phyloP scores from a whole-genome alignment of 2,888 invertebrate genomes.

The Gerosis bhagava region DNA sequence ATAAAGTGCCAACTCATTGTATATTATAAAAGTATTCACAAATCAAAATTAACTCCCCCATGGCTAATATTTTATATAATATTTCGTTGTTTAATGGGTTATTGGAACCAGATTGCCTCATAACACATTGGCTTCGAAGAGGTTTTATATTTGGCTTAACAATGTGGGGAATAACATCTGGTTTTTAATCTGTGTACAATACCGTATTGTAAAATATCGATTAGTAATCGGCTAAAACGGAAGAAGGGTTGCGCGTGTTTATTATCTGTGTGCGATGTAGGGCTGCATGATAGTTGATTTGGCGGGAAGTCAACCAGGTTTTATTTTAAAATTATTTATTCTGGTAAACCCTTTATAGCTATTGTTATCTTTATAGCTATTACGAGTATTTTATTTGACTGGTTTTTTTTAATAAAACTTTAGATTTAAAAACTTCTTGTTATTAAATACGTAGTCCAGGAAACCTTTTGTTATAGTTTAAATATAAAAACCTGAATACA shows the following conservation, averaged over 20 bases:
- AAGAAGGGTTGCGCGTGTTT: slow-evolving; percentile 24
- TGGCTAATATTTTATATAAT: slow-evolving; percentile 32
- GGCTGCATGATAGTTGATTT: slow-evolving; percentile 22
- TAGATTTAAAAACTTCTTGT: too few relatives aligned
- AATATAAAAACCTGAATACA: too few relatives aligned
- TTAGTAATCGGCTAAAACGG: slow-evolving; percentile 25
- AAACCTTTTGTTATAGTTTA: too few relatives aligned
- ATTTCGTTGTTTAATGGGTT: slow-evolving; percentile 35
- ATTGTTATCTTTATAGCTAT: too few relatives aligned
- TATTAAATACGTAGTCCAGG: too few relatives aligned
- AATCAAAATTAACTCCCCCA: slow-evolving; percentile 34
- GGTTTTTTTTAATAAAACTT: too few relatives aligned
- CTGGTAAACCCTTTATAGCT: not conserved
- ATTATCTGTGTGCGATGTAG: slow-evolving; percentile 17
- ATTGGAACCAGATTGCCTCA: slow-evolving; percentile 36
- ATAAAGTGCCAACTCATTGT: slow-evolving; percentile 21
- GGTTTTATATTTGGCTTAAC: slow-evolving; percentile 30
- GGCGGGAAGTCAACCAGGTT: slow-evolving; percentile 12
- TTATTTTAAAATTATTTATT: not conserved
- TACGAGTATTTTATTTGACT: too few relatives aligned
- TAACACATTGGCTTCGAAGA: slow-evolving; percentile 12
- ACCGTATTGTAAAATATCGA: slow-evolving; percentile 22
- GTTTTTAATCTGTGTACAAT: slow-evolving; percentile 26
- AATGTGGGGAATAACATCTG: slow-evolving; percentile 27
- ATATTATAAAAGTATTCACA: slow-evolving; percentile 30